Evolutionary conservation across 2,888 invertebrate species (phyloP).

Genomic region (Eupelmus urozonus): DNA sequence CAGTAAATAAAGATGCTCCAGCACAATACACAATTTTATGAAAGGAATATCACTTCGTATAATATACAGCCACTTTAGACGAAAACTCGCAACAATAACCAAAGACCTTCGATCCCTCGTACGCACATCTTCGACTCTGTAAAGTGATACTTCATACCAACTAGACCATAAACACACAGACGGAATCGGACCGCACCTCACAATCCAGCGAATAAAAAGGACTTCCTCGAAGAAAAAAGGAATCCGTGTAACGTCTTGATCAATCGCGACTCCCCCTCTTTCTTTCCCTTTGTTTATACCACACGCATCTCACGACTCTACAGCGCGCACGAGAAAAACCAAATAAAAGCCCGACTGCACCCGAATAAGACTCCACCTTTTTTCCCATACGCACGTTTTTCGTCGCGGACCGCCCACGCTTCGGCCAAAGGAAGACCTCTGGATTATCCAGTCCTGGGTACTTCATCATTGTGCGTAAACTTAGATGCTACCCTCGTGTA

Average conservation of each 20-base stretch:
- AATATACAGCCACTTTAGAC: background rate
- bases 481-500: background rate
- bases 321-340: background rate
- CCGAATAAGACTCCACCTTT: constrained; percentile 19
- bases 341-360: constrained; percentile 32
- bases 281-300: constrained; percentile 25
- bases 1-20: too few relatives aligned
- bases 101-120: background rate
- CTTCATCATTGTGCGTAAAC: constrained; percentile 33
- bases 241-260: constrained; percentile 45
- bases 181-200: background rate
- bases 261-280: constrained; percentile 20
- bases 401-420: constrained; percentile 26
- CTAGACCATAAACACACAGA: constrained; percentile 16
- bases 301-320: background rate
- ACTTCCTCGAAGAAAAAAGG: background rate
- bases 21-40: too few relatives aligned
- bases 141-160: constrained; percentile 30
- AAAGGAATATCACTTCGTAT: background rate
- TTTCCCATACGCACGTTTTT: constrained; percentile 26
- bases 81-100: background rate
- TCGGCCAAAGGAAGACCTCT: background rate
- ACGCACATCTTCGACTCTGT: background rate
- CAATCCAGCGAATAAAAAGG: constrained; percentile 20
- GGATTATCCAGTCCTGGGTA: constrained; percentile 41